Evolutionary conservation across 1,140 invertebrate species (phyloP).

Genomic region (Aplysia californica): DNA sequence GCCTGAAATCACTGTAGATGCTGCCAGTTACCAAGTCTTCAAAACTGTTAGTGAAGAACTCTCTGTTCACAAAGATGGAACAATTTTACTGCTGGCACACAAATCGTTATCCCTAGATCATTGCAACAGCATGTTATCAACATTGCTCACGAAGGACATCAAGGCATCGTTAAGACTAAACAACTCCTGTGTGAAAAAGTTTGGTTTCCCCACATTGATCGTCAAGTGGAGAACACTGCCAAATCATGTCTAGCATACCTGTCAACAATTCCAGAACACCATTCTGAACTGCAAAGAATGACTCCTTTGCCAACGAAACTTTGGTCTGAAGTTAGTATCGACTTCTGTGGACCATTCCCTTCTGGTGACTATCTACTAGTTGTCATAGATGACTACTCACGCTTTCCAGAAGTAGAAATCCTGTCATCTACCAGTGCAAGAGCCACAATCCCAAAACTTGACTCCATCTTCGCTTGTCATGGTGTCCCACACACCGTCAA

Average conservation of each 20-base stretch:
- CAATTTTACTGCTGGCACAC: not conserved
- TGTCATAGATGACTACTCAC: slow-evolving; percentile 44
- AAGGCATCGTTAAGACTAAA: not conserved
- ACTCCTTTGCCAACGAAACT: slow-evolving; percentile 37
- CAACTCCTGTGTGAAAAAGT: not conserved
- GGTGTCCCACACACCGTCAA: no score
- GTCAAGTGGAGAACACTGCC: slow-evolving; percentile 40
- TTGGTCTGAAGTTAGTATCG: slow-evolving; percentile 41
- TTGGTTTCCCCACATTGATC: slow-evolving; percentile 53
- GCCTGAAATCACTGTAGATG: no score
- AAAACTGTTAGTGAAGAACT: no score
- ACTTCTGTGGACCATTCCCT: slow-evolving; percentile 48
- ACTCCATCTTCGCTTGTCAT: slow-evolving; percentile 34
- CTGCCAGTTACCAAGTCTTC: no score
- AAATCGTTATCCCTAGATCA: not conserved
- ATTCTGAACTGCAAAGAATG: slow-evolving; percentile 41
- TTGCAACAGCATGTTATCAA: not conserved
- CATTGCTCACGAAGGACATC: not conserved
- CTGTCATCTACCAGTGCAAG: slow-evolving; percentile 31
- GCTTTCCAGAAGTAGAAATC: slow-evolving; percentile 48
- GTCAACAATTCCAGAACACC: slow-evolving; percentile 49
- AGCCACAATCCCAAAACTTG: slow-evolving; percentile 30
- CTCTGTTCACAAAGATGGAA: no score
- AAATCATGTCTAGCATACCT: slow-evolving; percentile 32
- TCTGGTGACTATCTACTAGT: slow-evolving; percentile 44